Base-by-base conservation (phyloP, 2,797 vertebrate species). In the Mus minutoides region DNA sequence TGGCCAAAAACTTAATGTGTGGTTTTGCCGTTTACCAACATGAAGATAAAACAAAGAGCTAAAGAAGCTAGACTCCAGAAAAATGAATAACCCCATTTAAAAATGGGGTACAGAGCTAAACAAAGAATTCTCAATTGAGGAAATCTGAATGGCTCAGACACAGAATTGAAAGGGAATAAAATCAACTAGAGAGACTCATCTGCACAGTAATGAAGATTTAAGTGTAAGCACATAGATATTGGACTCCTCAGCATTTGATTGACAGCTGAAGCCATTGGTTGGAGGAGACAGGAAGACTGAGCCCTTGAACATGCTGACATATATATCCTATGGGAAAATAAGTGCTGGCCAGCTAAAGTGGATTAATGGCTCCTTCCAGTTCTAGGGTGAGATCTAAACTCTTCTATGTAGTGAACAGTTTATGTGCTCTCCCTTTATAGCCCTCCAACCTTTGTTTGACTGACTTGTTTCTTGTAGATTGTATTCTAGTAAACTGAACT, bases 371-470 rank as follows among this genome's bases (percentile, higher is more conserved):
- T 73, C n/a, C 24, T 94, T 6, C 29, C 29, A 31, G 49, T 54
- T 86, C 75, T 90, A 43, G 56, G 49, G 49, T 90, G 56, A 95
- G 96, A 73, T 29, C 2, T 21, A 94, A 83, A 22, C 21, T 71
- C 92, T 49, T 91, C n/a, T 73, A 69, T 11, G 54, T 58, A 31
- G 46, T 69, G 52, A 89, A 89, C 34, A 79, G 69, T 85, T 92
- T 40, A 69, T 77, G 0, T 10, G 86, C 79, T 91, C 2, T 69
- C 16, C n/a, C 46, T 92, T 88, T 24, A 16, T 46, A 34, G 12
- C 58, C 71, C 92, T 90, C 37, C 13, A 91, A 11, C 9, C 37
- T 64, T 60, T 94, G 88, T 24, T 40, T 5, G 34, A 9, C 29
- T 75, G 37, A 14, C 3, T 6, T 76, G 8, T 31, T 49, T 43